Conservation (phyloP, 2,797 vertebrate genomes). For the Champsocephalus gunnari region DNA sequence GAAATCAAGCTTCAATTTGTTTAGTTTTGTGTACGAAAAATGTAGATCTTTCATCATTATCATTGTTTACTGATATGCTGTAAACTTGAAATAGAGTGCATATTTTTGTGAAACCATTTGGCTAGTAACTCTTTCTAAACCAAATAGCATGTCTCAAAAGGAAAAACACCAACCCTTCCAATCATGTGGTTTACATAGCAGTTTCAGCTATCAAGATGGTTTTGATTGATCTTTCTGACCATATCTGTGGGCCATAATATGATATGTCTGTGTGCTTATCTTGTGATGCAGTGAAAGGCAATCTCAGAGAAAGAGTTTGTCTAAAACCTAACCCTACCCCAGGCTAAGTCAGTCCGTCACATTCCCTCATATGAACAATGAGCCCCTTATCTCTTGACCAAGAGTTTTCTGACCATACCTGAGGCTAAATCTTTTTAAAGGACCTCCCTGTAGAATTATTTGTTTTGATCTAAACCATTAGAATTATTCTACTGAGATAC, state of each 20-base stretch:
- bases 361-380: conserved; percentile 22
- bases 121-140: not conserved
- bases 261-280: conserved; percentile 44
- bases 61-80: no score
- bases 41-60: no score
- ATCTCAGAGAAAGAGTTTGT: conserved; percentile 34
- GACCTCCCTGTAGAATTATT: conserved; percentile 9
- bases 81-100: no score
- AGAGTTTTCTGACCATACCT: conserved; percentile 29
- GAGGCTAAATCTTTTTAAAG: conserved; percentile 17
- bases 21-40: no score
- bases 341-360: conserved; percentile 45
- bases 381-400: conserved; percentile 30
- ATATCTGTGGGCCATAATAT: conserved; percentile 40
- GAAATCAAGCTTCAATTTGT: no score
- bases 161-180: conserved; percentile 17
- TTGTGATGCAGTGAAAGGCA: conserved; percentile 32
- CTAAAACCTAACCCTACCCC: conserved; percentile 24
- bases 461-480: not conserved
- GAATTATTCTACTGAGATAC: not conserved
- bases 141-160: not conserved
- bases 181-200: conserved; percentile 26
- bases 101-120: no score
- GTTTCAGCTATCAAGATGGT: conserved; percentile 38
- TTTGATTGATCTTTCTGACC: conserved; percentile 23